These are phyloP conservation scores for Henricia sp. DNA, from an alignment of 53 echinoderm and acorn worm genomes.

Conservation along the genomic window DNA sequence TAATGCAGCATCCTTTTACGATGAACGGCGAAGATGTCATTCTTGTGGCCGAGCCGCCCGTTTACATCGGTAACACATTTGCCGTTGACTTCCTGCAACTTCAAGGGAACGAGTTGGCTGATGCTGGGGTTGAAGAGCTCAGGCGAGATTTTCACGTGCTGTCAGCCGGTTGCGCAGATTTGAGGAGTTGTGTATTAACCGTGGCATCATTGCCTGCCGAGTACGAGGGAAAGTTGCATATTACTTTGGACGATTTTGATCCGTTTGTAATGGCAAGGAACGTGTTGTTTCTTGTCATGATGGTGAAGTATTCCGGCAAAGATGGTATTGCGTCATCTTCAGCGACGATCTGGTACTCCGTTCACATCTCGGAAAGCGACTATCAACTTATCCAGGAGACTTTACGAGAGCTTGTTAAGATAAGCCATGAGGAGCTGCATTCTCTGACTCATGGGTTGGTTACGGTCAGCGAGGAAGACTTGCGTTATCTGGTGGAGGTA, in stretches of 20 bases:
- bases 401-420: background rate
- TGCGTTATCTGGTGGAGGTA: conserved; percentile 1
- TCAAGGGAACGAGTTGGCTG: conserved; percentile 29
- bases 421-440: background rate
- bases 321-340: background rate
- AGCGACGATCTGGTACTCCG: conserved; percentile 52
- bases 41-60: background rate
- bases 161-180: conserved; percentile 31
- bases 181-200: conserved; percentile 36
- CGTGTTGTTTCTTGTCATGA: conserved; percentile 53
- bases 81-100: conserved; percentile 50
- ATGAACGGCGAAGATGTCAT: background rate
- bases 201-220: conserved; percentile 38
- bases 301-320: background rate
- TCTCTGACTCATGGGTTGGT: conserved; percentile 19
- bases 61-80: conserved; percentile 24
- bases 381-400: conserved; percentile 6
- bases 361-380: conserved; percentile 21
- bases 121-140: background rate
- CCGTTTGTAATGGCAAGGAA: conserved; percentile 56
- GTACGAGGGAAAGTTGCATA: conserved; percentile 27
- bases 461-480: background rate
- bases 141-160: conserved; percentile 7
- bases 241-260: conserved; percentile 47
- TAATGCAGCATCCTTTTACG: background rate